Conservation (phyloP, 2,888 invertebrate species). For the Tricholauxania praeusta region DNA sequence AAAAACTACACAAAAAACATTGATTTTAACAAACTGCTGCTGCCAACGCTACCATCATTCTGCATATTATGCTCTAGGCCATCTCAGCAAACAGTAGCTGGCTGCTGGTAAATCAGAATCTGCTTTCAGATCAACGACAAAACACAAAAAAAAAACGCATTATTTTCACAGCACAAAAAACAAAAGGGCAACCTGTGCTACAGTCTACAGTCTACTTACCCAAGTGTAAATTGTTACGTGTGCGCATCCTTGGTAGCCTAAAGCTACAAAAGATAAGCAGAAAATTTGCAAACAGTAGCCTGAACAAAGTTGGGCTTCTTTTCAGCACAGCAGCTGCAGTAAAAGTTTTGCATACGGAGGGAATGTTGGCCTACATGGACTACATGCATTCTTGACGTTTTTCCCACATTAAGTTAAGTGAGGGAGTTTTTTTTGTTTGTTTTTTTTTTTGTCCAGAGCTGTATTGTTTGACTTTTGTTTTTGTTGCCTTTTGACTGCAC, state of each 20-base stretch:
- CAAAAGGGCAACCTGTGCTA: not conserved
- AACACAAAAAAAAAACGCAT: slow-evolving; percentile 8
- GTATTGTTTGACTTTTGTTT: slow-evolving; percentile 1
- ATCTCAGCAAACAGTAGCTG: slow-evolving; percentile 40
- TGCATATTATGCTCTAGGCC: slow-evolving; percentile 47
- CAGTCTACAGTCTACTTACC: slow-evolving; percentile 14
- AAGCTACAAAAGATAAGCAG: slow-evolving; percentile 44
- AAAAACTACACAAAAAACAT: slow-evolving; percentile 30
- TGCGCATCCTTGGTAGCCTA: slow-evolving; percentile 39
- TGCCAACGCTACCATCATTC: slow-evolving; percentile 47
- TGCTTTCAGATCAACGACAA: slow-evolving; percentile 12
- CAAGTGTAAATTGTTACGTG: slow-evolving; percentile 45
- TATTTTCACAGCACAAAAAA: not conserved
- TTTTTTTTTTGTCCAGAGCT: slow-evolving; percentile 40
- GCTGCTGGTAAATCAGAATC: not conserved
- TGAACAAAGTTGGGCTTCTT: not conserved
- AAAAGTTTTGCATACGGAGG: slow-evolving; percentile 6
- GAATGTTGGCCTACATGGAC: not conserved
- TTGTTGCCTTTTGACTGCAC: slow-evolving; percentile 7
- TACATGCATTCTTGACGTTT: slow-evolving; percentile 62
- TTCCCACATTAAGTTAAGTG: slow-evolving; percentile 59
- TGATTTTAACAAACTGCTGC: slow-evolving; percentile 33
- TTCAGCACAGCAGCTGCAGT: too few relatives aligned
- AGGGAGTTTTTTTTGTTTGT: slow-evolving; percentile 9
- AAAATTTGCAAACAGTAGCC: slow-evolving; percentile 52